phyloP scores from a whole-genome alignment of 2,888 invertebrate species.

The Clostera curtula region DNA sequence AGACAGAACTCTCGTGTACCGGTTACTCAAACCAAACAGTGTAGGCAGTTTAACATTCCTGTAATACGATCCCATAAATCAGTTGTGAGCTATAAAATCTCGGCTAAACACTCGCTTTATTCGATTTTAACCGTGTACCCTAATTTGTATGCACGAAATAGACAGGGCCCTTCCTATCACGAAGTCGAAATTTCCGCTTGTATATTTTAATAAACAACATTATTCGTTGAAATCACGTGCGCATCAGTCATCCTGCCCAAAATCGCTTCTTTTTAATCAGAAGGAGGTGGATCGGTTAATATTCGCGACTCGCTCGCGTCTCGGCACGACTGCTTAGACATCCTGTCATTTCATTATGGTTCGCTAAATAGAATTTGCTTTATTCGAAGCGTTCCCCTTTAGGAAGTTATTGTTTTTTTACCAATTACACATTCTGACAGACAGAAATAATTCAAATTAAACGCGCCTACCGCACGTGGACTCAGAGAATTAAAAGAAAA shows the following conservation, averaged over 20 bases:
- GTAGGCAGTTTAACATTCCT: constrained; percentile 40
- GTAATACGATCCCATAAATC: constrained; percentile 47
- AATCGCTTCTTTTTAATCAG: constrained; percentile 64
- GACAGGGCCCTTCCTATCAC: constrained; percentile 59
- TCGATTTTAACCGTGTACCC: constrained; percentile 46
- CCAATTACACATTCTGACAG: constrained; percentile 63
- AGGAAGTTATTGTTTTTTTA: constrained; percentile 53
- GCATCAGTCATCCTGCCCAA: constrained; percentile 61
- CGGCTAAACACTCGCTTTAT: constrained; percentile 49
- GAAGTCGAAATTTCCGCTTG: constrained; percentile 63
- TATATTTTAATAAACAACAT: constrained; percentile 59
- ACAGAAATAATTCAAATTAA: constrained; percentile 68
- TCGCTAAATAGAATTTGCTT: constrained; percentile 45
- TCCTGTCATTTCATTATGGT: constrained; percentile 60
- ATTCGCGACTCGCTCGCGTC: constrained; percentile 46
- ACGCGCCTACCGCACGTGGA: constrained; percentile 60
- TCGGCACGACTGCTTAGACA: constrained; percentile 42
- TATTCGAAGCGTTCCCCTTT: constrained; percentile 48
- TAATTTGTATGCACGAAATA: constrained; percentile 59
- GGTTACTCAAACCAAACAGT: constrained; percentile 33
- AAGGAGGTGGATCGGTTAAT: constrained; percentile 52
- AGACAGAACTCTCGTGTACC: constrained; percentile 32
- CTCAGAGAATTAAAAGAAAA: constrained; percentile 55
- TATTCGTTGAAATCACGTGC: constrained; percentile 57
- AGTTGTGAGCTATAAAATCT: constrained; percentile 39